Conservation (phyloP, 2,888 invertebrate species). For the Orchestes rusci region DNA sequence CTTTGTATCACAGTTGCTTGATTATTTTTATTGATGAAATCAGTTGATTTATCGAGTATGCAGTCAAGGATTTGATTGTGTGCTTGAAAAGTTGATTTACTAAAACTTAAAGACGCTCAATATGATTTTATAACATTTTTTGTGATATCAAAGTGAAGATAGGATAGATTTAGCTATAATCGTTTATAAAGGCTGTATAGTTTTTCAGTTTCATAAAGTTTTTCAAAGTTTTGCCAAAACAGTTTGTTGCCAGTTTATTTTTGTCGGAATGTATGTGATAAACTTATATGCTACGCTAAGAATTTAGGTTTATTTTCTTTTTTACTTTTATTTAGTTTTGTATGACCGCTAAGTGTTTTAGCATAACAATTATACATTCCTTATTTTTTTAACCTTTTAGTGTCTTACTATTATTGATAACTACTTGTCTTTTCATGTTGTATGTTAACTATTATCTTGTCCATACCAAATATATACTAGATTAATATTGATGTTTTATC, state of each 20-base stretch:
- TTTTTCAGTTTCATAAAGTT: conserved; percentile 6
- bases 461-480: conserved; percentile 16
- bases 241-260: background rate
- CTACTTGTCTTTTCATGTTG: conserved; percentile 20
- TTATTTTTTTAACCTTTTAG: conserved; percentile 6
- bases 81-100: too few relatives aligned
- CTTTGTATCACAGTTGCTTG: too few relatives aligned
- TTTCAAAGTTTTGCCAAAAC: conserved; percentile 2
- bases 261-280: conserved; percentile 23
- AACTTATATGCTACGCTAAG: conserved; percentile 12
- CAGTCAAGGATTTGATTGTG: too few relatives aligned
- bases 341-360: conserved; percentile 15
- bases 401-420: conserved; percentile 10
- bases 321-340: conserved; percentile 18
- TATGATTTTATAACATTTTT: conserved; percentile 11
- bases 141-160: conserved; percentile 21
- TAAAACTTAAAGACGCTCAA: too few relatives aligned
- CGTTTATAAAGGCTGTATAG: conserved; percentile 14
- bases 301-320: conserved; percentile 15
- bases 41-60: too few relatives aligned
- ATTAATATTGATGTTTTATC: too few relatives aligned
- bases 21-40: too few relatives aligned
- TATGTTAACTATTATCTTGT: conserved; percentile 23
- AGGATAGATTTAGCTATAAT: conserved; percentile 11
- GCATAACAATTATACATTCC: conserved; percentile 20